Evolutionary conservation across 2,113 vertebrate genomes (phyloP).

Genomic region (Caretta caretta): DNA sequence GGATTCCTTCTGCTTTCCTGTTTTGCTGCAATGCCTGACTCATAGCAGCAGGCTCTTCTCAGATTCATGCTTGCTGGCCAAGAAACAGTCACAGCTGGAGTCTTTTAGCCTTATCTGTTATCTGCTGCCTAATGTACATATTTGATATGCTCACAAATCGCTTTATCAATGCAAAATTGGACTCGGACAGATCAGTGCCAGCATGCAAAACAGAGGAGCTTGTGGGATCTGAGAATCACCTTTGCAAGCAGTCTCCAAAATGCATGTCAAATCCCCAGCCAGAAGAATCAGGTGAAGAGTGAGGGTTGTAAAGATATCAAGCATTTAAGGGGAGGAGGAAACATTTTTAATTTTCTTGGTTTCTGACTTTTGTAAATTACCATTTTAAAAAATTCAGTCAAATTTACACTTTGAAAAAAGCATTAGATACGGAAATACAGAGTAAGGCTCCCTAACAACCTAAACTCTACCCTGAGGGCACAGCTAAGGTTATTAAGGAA

Average conservation of each 20-base stretch:
- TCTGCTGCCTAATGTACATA: background rate
- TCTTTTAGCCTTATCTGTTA: background rate
- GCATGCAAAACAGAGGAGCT: background rate
- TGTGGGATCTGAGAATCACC: background rate
- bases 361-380: background rate
- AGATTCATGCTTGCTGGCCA: too few species aligned
- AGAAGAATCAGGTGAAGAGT: background rate
- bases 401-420: background rate
- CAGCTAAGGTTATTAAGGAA: background rate
- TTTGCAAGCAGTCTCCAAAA: background rate
- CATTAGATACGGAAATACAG: background rate
- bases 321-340: background rate
- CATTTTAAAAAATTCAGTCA: background rate
- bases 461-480: background rate
- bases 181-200: background rate
- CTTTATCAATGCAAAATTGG: background rate
- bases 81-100: background rate
- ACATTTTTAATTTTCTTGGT: background rate
- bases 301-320: background rate
- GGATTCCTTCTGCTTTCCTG: background rate
- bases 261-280: background rate
- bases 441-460: rapidly evolving
- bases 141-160: background rate
- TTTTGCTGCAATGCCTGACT: background rate
- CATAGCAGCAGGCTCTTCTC: background rate